Evolutionary conservation across 2,797 vertebrate species (phyloP).

Genomic region (Bufotes viridis): DNA sequence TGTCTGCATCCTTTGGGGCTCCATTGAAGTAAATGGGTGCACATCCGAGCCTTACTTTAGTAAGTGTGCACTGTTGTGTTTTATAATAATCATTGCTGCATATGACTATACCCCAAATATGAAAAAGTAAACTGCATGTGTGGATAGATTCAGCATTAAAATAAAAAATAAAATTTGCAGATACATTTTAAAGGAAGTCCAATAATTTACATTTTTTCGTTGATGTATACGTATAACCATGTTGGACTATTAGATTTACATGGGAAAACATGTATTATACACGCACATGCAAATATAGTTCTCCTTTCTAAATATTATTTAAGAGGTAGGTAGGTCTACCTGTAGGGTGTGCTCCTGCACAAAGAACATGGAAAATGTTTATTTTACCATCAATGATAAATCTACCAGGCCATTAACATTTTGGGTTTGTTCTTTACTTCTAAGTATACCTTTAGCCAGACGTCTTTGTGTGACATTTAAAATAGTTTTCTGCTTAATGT

Average conservation of each 20-base stretch:
- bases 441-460: constrained; percentile 44
- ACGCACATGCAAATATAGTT: not conserved
- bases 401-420: constrained; percentile 50
- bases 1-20: no score
- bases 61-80: no score
- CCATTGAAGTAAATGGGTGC: no score
- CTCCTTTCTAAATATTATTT: not conserved
- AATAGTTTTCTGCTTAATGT: constrained; percentile 34
- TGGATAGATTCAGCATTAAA: no score
- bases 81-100: no score
- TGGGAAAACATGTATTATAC: not conserved
- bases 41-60: no score
- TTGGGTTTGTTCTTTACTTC: constrained; percentile 20
- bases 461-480: constrained; percentile 38
- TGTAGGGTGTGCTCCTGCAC: constrained; percentile 43
- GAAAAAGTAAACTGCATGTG: no score
- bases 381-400: constrained; percentile 14
- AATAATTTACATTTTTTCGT: no score
- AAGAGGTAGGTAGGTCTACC: not conserved
- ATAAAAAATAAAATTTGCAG: no score
- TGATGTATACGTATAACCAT: not conserved
- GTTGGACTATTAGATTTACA: not conserved
- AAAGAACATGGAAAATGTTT: constrained; percentile 29
- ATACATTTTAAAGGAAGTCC: no score
- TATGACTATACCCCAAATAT: no score